phyloP scores from a whole-genome alignment of 2,888 invertebrate genomes.

The Ectemnius continuus region DNA sequence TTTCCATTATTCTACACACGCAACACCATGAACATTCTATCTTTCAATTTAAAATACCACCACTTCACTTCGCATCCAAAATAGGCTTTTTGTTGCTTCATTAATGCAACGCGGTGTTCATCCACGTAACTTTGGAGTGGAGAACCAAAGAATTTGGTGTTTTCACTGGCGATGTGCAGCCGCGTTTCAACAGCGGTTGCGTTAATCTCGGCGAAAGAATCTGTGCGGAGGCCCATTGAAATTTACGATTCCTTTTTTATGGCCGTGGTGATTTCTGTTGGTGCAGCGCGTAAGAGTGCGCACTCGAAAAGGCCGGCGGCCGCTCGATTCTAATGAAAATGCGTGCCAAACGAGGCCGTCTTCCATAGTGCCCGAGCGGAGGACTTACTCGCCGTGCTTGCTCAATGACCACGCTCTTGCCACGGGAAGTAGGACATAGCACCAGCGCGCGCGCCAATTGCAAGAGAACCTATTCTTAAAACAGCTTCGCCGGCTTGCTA shows the following conservation, averaged over 20 bases:
- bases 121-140: too few species aligned
- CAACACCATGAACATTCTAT: too few species aligned
- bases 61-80: too few species aligned
- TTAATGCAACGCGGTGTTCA: too few species aligned
- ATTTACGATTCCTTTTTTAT: constrained; percentile 3
- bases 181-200: not conserved
- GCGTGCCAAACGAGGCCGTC: constrained; percentile 26
- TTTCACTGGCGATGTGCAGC: too few species aligned
- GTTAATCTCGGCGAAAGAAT: not conserved
- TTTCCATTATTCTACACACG: too few species aligned
- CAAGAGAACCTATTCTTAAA: constrained; percentile 41
- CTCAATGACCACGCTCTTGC: constrained; percentile 36
- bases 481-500: constrained; percentile 40
- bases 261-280: not conserved
- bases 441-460: constrained; percentile 13
- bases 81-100: too few species aligned
- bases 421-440: constrained; percentile 42
- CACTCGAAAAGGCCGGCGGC: not conserved
- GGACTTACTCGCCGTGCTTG: constrained; percentile 35
- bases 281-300: not conserved
- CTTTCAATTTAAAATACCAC: too few species aligned
- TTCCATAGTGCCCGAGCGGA: constrained; percentile 27
- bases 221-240: not conserved
- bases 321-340: constrained; percentile 19
- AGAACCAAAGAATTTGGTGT: too few species aligned